phyloP scores from a whole-genome alignment of 2,888 invertebrate species.

The Marronus borbonicus region DNA sequence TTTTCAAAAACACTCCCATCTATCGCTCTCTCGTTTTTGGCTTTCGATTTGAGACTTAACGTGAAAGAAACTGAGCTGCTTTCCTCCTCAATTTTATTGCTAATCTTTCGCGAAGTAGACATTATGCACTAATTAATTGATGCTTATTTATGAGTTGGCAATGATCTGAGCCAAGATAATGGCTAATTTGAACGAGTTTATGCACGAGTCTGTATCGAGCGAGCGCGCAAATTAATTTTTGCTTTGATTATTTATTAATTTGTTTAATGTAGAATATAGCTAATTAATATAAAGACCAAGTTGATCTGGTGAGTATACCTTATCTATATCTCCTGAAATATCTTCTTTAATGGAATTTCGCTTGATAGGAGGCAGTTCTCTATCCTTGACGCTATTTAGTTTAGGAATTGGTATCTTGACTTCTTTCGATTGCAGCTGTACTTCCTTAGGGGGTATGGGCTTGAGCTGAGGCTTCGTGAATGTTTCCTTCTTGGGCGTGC shows the following conservation, averaged over 20 bases:
- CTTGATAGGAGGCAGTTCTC: constrained; percentile 60
- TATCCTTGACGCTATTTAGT: constrained; percentile 66
- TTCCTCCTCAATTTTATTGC: constrained; percentile 3
- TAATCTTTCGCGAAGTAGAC: neutral
- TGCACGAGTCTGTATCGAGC: neutral
- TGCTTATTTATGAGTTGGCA: constrained; percentile 33
- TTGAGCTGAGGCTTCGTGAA: constrained; percentile 67
- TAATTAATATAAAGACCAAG: too few relatives aligned
- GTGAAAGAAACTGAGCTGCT: neutral
- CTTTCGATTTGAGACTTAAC: neutral
- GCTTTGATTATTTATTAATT: too few relatives aligned
- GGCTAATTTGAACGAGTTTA: constrained; percentile 1
- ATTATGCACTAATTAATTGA: constrained; percentile 25
- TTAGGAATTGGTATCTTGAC: constrained; percentile 68
- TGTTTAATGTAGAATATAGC: too few relatives aligned
- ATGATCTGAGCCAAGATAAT: neutral
- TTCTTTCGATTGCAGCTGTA: constrained; percentile 63
- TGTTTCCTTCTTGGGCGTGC: constrained; percentile 63
- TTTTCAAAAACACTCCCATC: neutral
- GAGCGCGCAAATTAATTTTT: too few relatives aligned
- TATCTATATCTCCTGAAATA: constrained; percentile 56
- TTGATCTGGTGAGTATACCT: constrained; percentile 41
- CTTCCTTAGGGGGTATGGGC: constrained; percentile 66
- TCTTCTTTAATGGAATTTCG: constrained; percentile 55
- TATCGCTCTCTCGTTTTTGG: neutral